These are phyloP conservation scores for Ennomos erosarius DNA, from an alignment of 2,888 invertebrate genomes.

Conservation along the genomic window DNA sequence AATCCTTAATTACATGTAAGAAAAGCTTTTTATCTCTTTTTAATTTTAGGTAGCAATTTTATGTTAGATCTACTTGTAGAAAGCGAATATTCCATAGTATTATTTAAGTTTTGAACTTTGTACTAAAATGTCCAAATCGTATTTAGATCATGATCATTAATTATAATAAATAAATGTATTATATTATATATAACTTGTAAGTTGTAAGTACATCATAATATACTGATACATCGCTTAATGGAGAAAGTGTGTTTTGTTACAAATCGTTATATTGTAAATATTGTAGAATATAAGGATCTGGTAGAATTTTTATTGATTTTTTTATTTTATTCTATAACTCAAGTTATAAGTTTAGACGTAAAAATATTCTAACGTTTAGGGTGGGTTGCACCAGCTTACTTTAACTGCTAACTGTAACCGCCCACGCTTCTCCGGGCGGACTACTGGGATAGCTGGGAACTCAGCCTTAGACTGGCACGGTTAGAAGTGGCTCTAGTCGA, in stretches of 20 bases:
- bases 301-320: slow-evolving; percentile 10
- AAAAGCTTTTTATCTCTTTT: slow-evolving; percentile 17
- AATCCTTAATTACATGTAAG: slow-evolving; percentile 29
- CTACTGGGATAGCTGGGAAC: too few relatives aligned
- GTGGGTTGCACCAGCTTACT: too few relatives aligned
- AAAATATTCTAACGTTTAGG: too few relatives aligned
- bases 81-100: slow-evolving; percentile 22
- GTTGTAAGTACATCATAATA: neutral
- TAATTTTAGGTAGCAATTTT: slow-evolving; percentile 9
- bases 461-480: too few relatives aligned
- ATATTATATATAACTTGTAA: neutral
- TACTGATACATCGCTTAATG: slow-evolving; percentile 1
- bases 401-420: too few relatives aligned
- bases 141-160: neutral
- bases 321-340: slow-evolving; percentile 2
- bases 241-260: slow-evolving; percentile 16
- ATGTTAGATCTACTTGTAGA: slow-evolving; percentile 20
- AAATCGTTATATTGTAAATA: slow-evolving; percentile 40
- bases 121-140: slow-evolving; percentile 9
- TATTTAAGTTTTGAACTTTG: slow-evolving; percentile 8
- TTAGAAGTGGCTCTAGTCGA: too few relatives aligned
- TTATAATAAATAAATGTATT: neutral
- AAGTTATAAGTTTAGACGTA: too few relatives aligned
- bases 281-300: slow-evolving; percentile 34
- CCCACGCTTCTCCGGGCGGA: too few relatives aligned